phyloP scores from a whole-genome alignment of 2,797 vertebrate genomes.

The Thripadectes ignobilis region DNA sequence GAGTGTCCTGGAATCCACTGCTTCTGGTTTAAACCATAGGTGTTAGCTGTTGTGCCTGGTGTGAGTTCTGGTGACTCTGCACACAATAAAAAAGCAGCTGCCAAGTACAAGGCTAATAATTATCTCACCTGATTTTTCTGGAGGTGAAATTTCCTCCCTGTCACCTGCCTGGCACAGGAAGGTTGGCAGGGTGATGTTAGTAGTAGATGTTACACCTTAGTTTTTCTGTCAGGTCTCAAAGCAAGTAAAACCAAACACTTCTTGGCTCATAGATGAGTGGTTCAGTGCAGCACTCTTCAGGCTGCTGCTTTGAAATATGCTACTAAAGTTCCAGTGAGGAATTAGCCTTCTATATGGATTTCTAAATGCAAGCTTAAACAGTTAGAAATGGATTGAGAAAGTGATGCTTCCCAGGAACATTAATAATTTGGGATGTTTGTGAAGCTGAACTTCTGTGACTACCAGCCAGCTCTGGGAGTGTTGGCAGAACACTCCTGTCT shows the following conservation, averaged over 20 bases:
- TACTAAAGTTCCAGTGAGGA: not conserved
- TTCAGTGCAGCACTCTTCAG: not conserved
- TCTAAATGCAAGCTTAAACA: not conserved
- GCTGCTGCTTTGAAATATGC: not conserved
- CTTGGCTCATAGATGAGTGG: not conserved
- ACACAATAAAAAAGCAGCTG: not conserved
- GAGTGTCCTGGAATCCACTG: not conserved
- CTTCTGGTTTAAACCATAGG: not conserved
- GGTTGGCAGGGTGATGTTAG: not conserved
- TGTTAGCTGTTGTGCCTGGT: not conserved
- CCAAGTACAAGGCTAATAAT: not conserved
- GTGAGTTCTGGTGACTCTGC: not conserved
- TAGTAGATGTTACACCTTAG: not conserved
- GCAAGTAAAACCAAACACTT: not conserved
- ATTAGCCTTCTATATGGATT: not conserved
- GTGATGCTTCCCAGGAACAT: not conserved
- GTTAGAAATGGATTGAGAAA: not conserved
- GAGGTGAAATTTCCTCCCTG: not conserved
- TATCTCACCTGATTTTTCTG: not conserved
- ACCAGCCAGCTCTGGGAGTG: not conserved
- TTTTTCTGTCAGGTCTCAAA: not conserved
- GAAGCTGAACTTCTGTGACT: not conserved
- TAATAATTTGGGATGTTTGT: not conserved
- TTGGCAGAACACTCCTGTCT: conserved; percentile 35
- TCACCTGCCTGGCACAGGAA: not conserved